Base-by-base conservation (phyloP, 2,113 vertebrate genomes). In the Perognathus longimembris region DNA sequence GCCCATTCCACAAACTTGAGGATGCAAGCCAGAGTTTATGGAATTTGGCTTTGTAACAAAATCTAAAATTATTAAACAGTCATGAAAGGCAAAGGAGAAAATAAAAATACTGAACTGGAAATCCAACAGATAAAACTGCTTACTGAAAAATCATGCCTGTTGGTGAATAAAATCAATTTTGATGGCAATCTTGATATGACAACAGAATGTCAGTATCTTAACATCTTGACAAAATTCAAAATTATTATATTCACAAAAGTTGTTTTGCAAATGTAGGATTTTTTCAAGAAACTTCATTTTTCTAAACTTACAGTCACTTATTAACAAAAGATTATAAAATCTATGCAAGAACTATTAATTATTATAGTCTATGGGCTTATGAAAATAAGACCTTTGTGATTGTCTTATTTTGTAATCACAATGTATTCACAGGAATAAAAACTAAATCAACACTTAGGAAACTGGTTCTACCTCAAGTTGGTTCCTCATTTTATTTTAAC, bases 81-180 rank as follows among this genome's bases (percentile, higher is more conserved):
- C 74, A 91, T 20, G 42, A 92, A 93, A 96, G 90, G 34, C 36
- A 82, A 95, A 84, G 85, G 38, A 86, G 45, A 92, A 92, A 94
- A 92, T 87, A 95, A 50, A 74, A 81, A 91, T 24, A 61, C 22
- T 36, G 40, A 95, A 20, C 22, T 90, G 71, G 26, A 96, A 96
- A 86, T 64, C 81, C 40, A 80, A 40, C 5, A 70, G 24, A 94
- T 89, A 67, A 82, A 75, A 90, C 66, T 14, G 7, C 67, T 64
- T 89, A 30, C 5, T 92, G 34, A 61, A 93, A 61, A 92, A 78
- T 50, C 40, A 88, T 3, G 75, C 20, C 6, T 36, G 66, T 1
- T 89, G 34, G 40, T 74, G 59, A 93, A 85, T 38, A 20, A 82
- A 90, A 79, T 87, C 54, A 75, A 4, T 87, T 61, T 92, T 21